Conservation (phyloP, 2,113 vertebrate species). For the Sander lucioperca region DNA sequence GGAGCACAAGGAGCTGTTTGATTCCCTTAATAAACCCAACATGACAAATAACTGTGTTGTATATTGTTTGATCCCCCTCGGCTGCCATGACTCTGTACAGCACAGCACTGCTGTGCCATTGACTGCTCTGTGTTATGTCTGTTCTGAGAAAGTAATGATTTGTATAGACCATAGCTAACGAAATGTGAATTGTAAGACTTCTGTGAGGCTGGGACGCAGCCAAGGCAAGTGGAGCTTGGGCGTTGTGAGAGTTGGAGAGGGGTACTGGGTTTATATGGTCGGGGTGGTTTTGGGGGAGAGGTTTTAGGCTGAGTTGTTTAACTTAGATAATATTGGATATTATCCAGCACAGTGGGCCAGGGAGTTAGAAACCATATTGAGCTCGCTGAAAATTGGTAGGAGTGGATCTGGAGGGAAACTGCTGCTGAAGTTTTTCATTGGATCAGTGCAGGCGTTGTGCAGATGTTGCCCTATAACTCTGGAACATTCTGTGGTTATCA, state of each 20-base stretch:
- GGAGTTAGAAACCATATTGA: conserved; percentile 47
- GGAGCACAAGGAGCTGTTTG: conserved; percentile 81
- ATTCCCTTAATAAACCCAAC: conserved; percentile 72
- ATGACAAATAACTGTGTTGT: conserved; percentile 76
- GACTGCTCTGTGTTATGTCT: conserved; percentile 76
- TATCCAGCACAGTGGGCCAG: conserved; percentile 61
- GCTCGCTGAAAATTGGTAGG: conserved; percentile 19
- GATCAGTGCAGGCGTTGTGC: conserved; percentile 68
- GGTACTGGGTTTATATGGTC: conserved; percentile 62
- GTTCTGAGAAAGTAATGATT: conserved; percentile 58
- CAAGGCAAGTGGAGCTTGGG: conserved; percentile 40
- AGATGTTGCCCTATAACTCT: conserved; percentile 84
- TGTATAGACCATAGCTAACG: conserved; percentile 58
- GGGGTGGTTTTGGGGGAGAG: conserved; percentile 37
- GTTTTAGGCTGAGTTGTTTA: conserved; percentile 60
- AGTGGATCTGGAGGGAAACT: conserved; percentile 31
- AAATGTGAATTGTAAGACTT: conserved; percentile 59
- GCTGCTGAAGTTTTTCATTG: conserved; percentile 49
- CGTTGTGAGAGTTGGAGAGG: conserved; percentile 50
- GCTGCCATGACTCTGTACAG: conserved; percentile 50
- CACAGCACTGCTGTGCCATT: conserved; percentile 47
- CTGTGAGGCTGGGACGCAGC: conserved; percentile 43
- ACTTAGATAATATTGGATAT: conserved; percentile 58
- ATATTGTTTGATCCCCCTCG: conserved; percentile 51
- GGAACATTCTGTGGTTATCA: conserved; percentile 89